Percentiles rank a stretch among this genome's conserved stretches.
Conservation (phyloP, 2,113 vertebrate species). For the Chiloscyllium plagiosum region DNA sequence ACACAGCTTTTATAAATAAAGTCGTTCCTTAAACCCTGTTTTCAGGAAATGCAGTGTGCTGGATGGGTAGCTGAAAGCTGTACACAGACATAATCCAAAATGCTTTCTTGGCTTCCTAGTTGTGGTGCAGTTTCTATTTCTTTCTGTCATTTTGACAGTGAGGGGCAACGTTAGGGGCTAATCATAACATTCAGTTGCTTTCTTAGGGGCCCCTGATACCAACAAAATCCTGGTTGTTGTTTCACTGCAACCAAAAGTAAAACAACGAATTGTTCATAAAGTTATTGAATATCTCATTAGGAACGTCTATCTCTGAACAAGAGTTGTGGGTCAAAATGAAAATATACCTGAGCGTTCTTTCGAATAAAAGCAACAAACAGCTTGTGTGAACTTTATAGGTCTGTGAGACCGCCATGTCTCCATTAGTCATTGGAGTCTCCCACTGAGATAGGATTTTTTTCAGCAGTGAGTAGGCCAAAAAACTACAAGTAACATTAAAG, state of each 20-base stretch:
- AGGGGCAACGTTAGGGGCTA: neutral
- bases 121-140: neutral
- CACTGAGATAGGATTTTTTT: neutral
- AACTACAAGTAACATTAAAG: neutral
- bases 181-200: neutral
- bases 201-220: too few species aligned
- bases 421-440: neutral
- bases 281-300: neutral
- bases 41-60: neutral
- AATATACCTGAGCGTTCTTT: neutral
- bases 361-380: neutral
- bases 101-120: neutral
- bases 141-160: neutral
- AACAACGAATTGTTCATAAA: neutral
- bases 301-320: neutral
- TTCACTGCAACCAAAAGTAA: neutral
- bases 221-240: neutral
- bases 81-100: neutral
- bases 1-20: neutral
- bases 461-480: neutral
- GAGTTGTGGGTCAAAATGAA: neutral
- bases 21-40: neutral
- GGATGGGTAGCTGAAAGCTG: neutral
- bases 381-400: neutral
- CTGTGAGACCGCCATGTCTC: neutral